Base-by-base conservation (phyloP, 2,113 vertebrate species). In the Erinaceus europaeus region DNA sequence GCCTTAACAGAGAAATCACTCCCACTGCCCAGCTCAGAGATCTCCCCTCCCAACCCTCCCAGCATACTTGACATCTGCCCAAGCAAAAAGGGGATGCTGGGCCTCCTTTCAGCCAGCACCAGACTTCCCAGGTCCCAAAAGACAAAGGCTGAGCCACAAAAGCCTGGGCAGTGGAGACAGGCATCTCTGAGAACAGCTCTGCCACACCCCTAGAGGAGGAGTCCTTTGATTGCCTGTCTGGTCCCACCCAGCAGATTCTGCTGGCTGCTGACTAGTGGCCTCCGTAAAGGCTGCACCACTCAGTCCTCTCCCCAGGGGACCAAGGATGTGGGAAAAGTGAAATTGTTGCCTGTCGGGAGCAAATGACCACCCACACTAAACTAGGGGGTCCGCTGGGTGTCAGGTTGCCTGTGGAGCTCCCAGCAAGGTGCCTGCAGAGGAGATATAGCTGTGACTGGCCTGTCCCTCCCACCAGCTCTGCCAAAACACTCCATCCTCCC, bases 321-420 rank as follows among this genome's bases (percentile, higher is more conserved):
- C 12, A 57, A 79, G 68, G 42, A 88, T 89, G 74, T 69, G 57
- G 72, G 69, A 25, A 73, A 81, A 75, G 88, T 36, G 44, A 80
- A 91, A 90, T 8, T 48, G 57, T 15, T 73, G 34, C 72, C 61
- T 86, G 48, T 83, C 7, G 10, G 57, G 36, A 34, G 2, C 14
- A 44, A 42, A 61, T 68, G 74, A 46, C 85, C 90, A 74, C 71
- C 82, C 79, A 73, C 57, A 25, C 25, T 40, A 59, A 32, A 59
- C 55, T 69, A 78, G 69, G 53, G 48, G 38, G 17, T 68, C 50
- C 78, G 27, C 78, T n/a, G 59, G 84, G 72, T 87, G 78, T 65
- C 59, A 68, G 69, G 23, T 42, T 57, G 48, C 91, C 91, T 17
- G 34, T 10, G 32, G 74, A 67, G 48, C 38, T 23, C 76, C 61